A percentile compares a stretch with the other conserved stretches of the same genome.
phyloP scores from a whole-genome alignment of 2,888 invertebrate species.

The Macaria liturata region DNA sequence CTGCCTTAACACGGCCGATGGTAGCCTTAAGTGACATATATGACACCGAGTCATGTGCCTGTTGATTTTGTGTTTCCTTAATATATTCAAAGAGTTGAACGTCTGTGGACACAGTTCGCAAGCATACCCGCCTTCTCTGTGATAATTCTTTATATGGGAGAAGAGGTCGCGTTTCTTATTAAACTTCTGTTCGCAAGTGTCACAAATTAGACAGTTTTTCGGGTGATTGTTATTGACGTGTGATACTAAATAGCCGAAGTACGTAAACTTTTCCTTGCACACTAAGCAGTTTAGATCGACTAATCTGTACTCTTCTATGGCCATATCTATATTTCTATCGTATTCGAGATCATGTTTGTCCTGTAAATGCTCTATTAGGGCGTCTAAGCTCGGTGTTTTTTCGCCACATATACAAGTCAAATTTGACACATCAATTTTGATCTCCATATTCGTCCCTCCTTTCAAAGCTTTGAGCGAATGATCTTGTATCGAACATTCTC shows the following conservation, averaged over 20 bases:
- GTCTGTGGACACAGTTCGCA: slow-evolving; percentile 67
- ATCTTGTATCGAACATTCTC: slow-evolving; percentile 63
- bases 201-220: slow-evolving; percentile 72
- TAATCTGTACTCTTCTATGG: slow-evolving; percentile 68
- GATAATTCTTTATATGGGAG: slow-evolving; percentile 74
- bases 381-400: slow-evolving; percentile 49
- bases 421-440: slow-evolving; percentile 71
- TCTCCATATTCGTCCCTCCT: slow-evolving; percentile 75
- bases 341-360: slow-evolving; percentile 63
- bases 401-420: slow-evolving; percentile 65
- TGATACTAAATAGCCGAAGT: slow-evolving; percentile 72
- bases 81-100: slow-evolving; percentile 67
- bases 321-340: slow-evolving; percentile 67
- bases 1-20: slow-evolving; percentile 67
- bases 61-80: slow-evolving; percentile 68
- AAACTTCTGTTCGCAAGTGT: slow-evolving; percentile 71
- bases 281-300: slow-evolving; percentile 60
- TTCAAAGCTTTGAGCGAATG: slow-evolving; percentile 71
- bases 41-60: slow-evolving; percentile 67
- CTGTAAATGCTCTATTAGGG: slow-evolving; percentile 58
- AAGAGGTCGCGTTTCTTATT: slow-evolving; percentile 72
- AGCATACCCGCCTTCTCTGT: slow-evolving; percentile 71
- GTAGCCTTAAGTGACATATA: slow-evolving; percentile 66
- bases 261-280: slow-evolving; percentile 67
- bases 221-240: slow-evolving; percentile 72